These are phyloP conservation scores for Melangyna quadrimaculata DNA, from an alignment of 2,888 invertebrate genomes.

Conservation along the genomic window DNA sequence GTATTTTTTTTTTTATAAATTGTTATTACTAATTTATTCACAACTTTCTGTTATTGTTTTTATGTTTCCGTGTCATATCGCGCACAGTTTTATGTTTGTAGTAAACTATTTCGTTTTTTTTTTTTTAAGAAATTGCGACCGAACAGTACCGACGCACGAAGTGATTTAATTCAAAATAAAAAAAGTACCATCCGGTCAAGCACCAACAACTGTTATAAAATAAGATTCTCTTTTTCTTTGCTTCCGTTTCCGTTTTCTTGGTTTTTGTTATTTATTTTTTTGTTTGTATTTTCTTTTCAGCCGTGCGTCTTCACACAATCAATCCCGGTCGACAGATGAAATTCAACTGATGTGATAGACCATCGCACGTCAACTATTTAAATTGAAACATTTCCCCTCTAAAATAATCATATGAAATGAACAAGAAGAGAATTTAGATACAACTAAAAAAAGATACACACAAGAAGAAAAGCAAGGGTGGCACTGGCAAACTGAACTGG, in stretches of 20 bases:
- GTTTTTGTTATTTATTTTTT: not conserved
- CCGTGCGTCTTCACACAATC: slow-evolving; percentile 46
- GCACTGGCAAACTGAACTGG: not conserved
- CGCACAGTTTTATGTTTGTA: slow-evolving; percentile 5
- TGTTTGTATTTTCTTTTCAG: slow-evolving; percentile 31
- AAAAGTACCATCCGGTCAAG: slow-evolving; percentile 64
- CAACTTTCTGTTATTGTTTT: slow-evolving; percentile 43
- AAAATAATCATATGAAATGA: slow-evolving; percentile 23
- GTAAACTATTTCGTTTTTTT: not conserved
- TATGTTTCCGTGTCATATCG: slow-evolving; percentile 43
- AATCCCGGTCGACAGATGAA: slow-evolving; percentile 77
- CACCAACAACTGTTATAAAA: slow-evolving; percentile 63
- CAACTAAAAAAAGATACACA: slow-evolving; percentile 53
- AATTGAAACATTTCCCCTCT: slow-evolving; percentile 75
- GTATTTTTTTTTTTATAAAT: not conserved
- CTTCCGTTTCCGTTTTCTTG: slow-evolving; percentile 66
- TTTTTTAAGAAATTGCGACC: slow-evolving; percentile 16
- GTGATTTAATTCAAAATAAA: slow-evolving; percentile 34
- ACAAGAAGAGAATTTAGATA: slow-evolving; percentile 55
- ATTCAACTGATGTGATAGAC: slow-evolving; percentile 77
- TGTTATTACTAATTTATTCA: slow-evolving; percentile 32
- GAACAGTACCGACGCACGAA: slow-evolving; percentile 59
- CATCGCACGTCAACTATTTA: slow-evolving; percentile 79
- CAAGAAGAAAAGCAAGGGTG: slow-evolving; percentile 57
- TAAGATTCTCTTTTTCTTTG: slow-evolving; percentile 57